Evolutionary conservation across 64 coral and sea anemone species (phyloP), one percentile per base, ranked within the genome.

Genomic region (Actinia tenebrosa): DNA sequence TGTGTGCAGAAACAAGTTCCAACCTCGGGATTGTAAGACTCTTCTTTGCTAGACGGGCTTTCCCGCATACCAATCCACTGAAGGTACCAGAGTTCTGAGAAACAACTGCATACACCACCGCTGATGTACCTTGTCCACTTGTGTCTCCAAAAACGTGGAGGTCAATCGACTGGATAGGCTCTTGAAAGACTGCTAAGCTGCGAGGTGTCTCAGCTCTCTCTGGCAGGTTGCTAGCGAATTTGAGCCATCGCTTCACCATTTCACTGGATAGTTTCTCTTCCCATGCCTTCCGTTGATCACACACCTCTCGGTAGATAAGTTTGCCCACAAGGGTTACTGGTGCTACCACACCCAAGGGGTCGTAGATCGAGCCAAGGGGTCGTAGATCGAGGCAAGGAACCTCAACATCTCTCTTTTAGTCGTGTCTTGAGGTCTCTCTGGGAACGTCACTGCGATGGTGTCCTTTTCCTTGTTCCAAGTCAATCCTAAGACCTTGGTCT

Each of bases 101-200:
- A 3, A 89, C 64, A 0, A 83, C 92, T 81, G 71, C 82, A 56
- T 93, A 93, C n/a, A 89, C 88, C 22, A 78, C 78, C 58, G 88
- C 78, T 45, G 84, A 55, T 22, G 80, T 68, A 15, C 92, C 87
- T 20, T 26, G 14, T 55, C 87, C 87, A 82, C 88, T 89, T 20
- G 89, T 66, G 44, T 84, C 84, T 0, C 92, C 88, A 42, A 94
- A 94, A 6, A 47, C 84, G 54, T 94, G 88, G 1, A 94, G 42
- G 16, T 43, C 15, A 5, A 94, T 82, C 2, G 45, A 44, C 15
- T 68, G 10, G 9, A 89, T 89, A 16, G 72, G 23, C 60, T 86
- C 91, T n/a, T 56, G 9, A 18, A 69, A 75, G 47, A 22, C 0
- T 46, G 56, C 19, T 25, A 92, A 50, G 8, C 53, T 52, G 3